Evolutionary conservation across 2,888 invertebrate species (phyloP).

Genomic region (Hofmannophila pseudospretella): DNA sequence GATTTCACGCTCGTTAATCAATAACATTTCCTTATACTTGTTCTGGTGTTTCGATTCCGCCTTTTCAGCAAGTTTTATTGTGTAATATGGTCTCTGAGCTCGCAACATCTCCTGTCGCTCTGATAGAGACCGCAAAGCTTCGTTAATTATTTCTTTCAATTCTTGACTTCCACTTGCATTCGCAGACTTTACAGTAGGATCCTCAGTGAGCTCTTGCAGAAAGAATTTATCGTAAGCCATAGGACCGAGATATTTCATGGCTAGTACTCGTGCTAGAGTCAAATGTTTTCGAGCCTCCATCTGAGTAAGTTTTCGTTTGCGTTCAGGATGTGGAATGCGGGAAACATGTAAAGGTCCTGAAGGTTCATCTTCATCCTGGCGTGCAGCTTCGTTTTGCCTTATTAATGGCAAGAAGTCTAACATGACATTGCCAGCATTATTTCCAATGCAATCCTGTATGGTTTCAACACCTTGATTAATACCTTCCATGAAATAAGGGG

Average conservation of each 20-base stretch:
- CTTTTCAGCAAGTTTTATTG: constrained; percentile 60
- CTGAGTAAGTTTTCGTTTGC: constrained; percentile 55
- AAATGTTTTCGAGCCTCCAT: constrained; percentile 57
- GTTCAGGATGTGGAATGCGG: constrained; percentile 52
- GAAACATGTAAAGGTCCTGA: constrained; percentile 43
- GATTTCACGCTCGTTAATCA: constrained; percentile 54
- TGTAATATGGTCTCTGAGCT: constrained; percentile 64
- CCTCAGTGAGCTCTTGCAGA: constrained; percentile 48
- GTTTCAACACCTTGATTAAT: constrained; percentile 67
- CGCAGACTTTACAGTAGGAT: constrained; percentile 54
- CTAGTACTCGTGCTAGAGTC: constrained; percentile 59
- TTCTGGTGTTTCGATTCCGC: constrained; percentile 60
- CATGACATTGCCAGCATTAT: constrained; percentile 63
- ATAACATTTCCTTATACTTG: constrained; percentile 50
- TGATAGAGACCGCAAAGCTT: constrained; percentile 52
- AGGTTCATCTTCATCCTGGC: constrained; percentile 36
- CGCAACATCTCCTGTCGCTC: constrained; percentile 67
- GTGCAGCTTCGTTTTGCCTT: constrained; percentile 45
- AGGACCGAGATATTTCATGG: constrained; percentile 69
- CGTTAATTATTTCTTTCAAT: constrained; percentile 39
- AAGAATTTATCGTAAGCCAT: constrained; percentile 73
- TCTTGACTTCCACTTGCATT: constrained; percentile 50
- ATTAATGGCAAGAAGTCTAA: constrained; percentile 62
- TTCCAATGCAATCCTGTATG: constrained; percentile 67
- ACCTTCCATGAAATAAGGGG: constrained; percentile 67